A percentile compares a stretch with the other conserved stretches of the same genome.
phyloP scores from a whole-genome alignment of 2,113 vertebrate species.

The Callipepla californica region DNA sequence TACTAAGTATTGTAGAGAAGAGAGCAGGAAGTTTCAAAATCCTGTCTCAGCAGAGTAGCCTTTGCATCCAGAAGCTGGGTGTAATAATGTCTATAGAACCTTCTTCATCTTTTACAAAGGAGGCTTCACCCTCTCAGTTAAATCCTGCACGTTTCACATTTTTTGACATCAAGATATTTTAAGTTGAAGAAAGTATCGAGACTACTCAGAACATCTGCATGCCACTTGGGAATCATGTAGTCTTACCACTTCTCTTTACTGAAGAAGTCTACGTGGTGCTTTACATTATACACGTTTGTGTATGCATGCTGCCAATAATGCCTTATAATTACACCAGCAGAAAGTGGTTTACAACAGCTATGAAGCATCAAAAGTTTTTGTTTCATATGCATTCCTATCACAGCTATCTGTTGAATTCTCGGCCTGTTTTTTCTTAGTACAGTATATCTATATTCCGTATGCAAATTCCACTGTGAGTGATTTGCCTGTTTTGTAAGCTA shows the following conservation, averaged over 20 bases:
- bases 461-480: conserved; percentile 80
- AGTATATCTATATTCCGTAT: conserved; percentile 79
- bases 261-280: not conserved
- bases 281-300: not conserved
- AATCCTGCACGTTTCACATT: not conserved
- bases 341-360: not conserved
- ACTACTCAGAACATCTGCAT: not conserved
- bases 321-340: conserved; percentile 15
- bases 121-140: not conserved
- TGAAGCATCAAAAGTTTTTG: conserved; percentile 40
- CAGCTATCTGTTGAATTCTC: conserved; percentile 65
- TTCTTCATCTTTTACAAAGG: not conserved
- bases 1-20: not conserved
- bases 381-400: conserved; percentile 17
- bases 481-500: conserved; percentile 86
- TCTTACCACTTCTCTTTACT: not conserved
- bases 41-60: not conserved
- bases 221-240: not conserved
- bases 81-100: not conserved
- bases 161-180: not conserved
- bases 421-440: conserved; percentile 22
- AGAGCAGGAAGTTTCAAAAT: not conserved
- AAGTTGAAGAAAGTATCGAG: not conserved
- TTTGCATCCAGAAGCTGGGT: not conserved
- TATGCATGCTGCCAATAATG: not conserved